Evolutionary conservation across 2,113 vertebrate species (phyloP).

Genomic region (Orientallactaga bullata): DNA sequence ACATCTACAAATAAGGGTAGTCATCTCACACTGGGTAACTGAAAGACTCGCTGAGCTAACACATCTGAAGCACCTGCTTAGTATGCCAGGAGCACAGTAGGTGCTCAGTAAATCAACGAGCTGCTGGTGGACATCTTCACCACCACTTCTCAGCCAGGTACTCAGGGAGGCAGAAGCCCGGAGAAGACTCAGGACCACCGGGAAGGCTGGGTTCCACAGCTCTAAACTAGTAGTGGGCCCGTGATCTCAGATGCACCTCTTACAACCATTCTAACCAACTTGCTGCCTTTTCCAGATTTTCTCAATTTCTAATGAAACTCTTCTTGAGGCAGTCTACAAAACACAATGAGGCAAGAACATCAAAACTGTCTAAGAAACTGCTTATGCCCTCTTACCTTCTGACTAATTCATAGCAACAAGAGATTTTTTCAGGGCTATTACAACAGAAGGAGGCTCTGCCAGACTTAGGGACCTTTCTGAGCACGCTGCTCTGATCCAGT

Average conservation of each 20-base stretch:
- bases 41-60: not conserved
- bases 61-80: not conserved
- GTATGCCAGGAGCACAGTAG: not conserved
- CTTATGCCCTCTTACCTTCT: constrained; percentile 39
- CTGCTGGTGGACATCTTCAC: not conserved
- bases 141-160: not conserved
- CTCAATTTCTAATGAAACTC: constrained; percentile 58
- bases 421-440: constrained; percentile 16
- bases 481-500: constrained; percentile 50
- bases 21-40: not conserved
- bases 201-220: not conserved
- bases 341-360: constrained; percentile 54
- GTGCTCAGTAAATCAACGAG: not conserved
- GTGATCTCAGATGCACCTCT: not conserved
- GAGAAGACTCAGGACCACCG: not conserved
- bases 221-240: constrained; percentile 9
- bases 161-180: not conserved
- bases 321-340: constrained; percentile 48
- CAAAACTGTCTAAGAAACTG: constrained; percentile 41
- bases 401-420: constrained; percentile 58
- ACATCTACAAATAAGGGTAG: not conserved
- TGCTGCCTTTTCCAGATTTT: constrained; percentile 63
- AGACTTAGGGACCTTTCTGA: constrained; percentile 43
- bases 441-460: constrained; percentile 57
- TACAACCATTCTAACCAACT: constrained; percentile 15